Evolutionary conservation across 2,888 invertebrate genomes (phyloP).

Genomic region (Andrena fulva): DNA sequence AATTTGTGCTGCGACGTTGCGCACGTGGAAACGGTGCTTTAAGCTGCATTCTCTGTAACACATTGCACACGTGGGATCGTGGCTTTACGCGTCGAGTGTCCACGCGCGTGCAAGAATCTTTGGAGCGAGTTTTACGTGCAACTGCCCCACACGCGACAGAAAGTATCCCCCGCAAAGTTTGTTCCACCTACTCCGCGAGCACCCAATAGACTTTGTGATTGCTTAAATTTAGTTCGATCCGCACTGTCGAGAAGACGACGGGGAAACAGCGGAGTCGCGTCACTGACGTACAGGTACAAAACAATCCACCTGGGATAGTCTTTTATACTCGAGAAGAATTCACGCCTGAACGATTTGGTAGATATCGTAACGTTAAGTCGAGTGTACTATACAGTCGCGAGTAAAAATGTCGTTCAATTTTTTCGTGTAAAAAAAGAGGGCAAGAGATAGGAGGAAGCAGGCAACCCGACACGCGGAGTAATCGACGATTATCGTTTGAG

Average conservation of each 20-base stretch:
- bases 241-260: not conserved
- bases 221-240: not conserved
- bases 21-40: not conserved
- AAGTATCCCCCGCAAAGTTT: not conserved
- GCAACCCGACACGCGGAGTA: not conserved
- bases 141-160: not conserved
- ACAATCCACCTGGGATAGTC: slow-evolving; percentile 26
- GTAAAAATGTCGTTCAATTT: slow-evolving; percentile 9
- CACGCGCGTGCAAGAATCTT: not conserved
- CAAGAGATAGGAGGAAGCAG: not conserved
- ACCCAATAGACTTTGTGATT: not conserved
- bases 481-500: slow-evolving; percentile 41
- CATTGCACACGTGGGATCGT: not conserved
- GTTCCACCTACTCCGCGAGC: not conserved
- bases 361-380: slow-evolving; percentile 6
- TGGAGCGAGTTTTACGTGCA: not conserved
- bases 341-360: slow-evolving; percentile 5
- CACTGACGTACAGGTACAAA: slow-evolving; percentile 21
- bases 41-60: not conserved
- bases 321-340: slow-evolving; percentile 43
- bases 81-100: not conserved
- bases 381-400: slow-evolving; percentile 12
- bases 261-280: not conserved
- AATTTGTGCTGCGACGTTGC: not conserved
- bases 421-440: not conserved